A percentile compares a stretch with the other conserved stretches of the same genome.
phyloP scores from a whole-genome alignment of 2,113 vertebrate genomes.

The Antigone vipio region DNA sequence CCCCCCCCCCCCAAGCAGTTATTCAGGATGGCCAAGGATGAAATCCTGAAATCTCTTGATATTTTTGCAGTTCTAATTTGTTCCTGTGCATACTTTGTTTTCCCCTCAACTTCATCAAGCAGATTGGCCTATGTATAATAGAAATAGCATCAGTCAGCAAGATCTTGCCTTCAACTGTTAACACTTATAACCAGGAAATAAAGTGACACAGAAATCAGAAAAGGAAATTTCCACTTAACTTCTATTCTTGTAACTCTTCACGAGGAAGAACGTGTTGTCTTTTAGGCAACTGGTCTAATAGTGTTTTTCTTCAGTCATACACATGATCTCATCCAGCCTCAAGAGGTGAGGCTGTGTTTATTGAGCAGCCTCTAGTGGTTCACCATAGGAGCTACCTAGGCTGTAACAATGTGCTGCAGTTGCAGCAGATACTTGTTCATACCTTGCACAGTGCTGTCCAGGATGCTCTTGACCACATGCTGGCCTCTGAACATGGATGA shows the following conservation, averaged over 20 bases:
- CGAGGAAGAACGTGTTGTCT: not conserved
- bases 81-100: not conserved
- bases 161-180: not conserved
- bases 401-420: fast-evolving
- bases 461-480: not conserved
- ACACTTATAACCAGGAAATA: not conserved
- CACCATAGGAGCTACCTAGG: not conserved
- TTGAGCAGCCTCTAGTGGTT: slow-evolving; percentile 44
- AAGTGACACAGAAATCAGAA: not conserved
- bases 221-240: not conserved
- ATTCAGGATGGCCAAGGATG: not conserved
- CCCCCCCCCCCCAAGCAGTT: not conserved
- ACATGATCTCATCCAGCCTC: not conserved
- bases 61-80: not conserved
- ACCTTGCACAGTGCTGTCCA: not conserved
- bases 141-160: not conserved
- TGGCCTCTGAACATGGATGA: not conserved
- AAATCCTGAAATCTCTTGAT: not conserved
- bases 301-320: not conserved
- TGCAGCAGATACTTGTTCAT: not conserved
- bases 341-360: not conserved
- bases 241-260: not conserved
- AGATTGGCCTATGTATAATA: not conserved
- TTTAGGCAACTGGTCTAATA: not conserved
- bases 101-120: not conserved